Percentiles rank a stretch among this genome's conserved stretches.
These are phyloP conservation scores for Pionites leucogaster DNA, from an alignment of 2,113 vertebrate species.

Conservation along the genomic window DNA sequence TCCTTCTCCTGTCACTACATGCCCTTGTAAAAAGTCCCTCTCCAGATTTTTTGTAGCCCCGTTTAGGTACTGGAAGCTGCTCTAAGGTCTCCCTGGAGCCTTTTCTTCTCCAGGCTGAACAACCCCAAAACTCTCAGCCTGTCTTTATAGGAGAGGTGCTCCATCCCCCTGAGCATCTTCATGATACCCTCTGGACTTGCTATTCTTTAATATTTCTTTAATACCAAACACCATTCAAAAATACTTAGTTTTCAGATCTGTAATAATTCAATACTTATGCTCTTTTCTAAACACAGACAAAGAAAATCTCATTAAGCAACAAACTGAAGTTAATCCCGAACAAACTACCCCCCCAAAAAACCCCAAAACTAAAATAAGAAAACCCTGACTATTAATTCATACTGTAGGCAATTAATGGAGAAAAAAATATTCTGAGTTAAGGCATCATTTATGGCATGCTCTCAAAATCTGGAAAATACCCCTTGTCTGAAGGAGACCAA, in stretches of 20 bases:
- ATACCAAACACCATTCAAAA: not conserved
- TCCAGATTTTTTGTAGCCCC: not conserved
- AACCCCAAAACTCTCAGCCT: not conserved
- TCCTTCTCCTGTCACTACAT: not conserved
- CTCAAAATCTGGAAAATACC: not conserved
- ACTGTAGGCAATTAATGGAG: not conserved
- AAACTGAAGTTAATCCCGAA: not conserved
- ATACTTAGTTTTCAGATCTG: not conserved
- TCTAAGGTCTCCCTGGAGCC: not conserved
- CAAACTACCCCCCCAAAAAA: not conserved
- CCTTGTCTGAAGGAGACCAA: not conserved
- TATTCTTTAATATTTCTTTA: not conserved
- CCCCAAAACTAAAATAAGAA: accelerated
- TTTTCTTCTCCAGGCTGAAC: not conserved
- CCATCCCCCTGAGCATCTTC: not conserved
- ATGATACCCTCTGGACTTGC: not conserved
- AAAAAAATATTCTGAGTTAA: not conserved
- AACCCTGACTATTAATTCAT: not conserved
- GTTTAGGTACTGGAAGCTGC: not conserved
- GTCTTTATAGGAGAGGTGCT: not conserved
- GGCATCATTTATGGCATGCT: not conserved
- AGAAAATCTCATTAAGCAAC: not conserved
- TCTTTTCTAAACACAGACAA: not conserved
- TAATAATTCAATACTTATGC: not conserved
- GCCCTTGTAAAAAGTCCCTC: not conserved